Percentiles rank a stretch among this genome's conserved stretches.
Evolutionary conservation across 2,797 vertebrate genomes (phyloP).

Genomic region (Oceanodroma leucorhoa): DNA sequence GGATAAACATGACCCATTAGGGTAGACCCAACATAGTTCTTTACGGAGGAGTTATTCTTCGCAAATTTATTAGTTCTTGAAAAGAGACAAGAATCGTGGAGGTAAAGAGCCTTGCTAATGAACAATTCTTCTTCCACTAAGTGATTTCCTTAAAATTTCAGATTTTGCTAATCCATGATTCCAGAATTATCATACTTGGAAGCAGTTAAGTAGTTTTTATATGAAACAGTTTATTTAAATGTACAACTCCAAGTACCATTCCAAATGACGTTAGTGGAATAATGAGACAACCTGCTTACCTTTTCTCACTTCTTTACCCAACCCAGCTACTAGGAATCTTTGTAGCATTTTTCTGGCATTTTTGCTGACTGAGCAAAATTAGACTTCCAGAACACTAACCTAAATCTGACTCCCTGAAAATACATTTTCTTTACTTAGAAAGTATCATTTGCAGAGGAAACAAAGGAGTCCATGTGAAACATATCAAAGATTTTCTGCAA

Average conservation of each 20-base stretch:
- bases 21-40: neutral
- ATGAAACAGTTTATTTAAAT: neutral
- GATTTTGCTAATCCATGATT: neutral
- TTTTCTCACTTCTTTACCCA: neutral
- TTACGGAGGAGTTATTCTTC: neutral
- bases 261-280: neutral
- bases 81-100: neutral
- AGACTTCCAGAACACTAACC: neutral
- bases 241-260: neutral
- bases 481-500: neutral
- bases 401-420: neutral
- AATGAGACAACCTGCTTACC: neutral
- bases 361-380: neutral
- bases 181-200: neutral
- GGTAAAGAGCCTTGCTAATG: neutral
- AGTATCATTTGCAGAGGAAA: neutral
- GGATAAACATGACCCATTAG: neutral
- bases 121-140: neutral
- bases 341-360: neutral
- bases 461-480: neutral
- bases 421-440: neutral
- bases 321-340: neutral
- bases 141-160: neutral
- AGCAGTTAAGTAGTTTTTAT: neutral
- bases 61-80: neutral